These are phyloP conservation scores for Oophaga pumilio DNA, from an alignment of 2,113 vertebrate species.

Conservation along the genomic window DNA sequence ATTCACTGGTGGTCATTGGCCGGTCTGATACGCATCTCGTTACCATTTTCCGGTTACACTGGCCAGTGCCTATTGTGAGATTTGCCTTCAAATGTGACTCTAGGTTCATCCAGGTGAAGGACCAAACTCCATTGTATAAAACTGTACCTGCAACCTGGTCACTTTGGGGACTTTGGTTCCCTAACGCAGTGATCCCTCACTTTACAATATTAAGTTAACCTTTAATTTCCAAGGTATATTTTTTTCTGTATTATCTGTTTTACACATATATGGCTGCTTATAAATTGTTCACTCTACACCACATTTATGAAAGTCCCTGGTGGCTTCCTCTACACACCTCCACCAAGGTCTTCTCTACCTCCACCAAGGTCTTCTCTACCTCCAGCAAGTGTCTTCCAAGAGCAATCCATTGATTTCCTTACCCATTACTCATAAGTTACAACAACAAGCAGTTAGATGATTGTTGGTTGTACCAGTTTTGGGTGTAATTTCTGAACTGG, in stretches of 20 bases:
- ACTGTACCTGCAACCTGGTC: background rate
- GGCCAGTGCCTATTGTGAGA: background rate
- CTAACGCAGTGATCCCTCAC: background rate
- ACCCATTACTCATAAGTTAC: background rate
- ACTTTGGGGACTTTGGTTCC: background rate
- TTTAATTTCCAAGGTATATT: background rate
- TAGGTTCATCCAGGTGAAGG: background rate
- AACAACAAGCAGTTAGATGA: background rate
- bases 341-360: background rate
- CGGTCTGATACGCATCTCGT: too few species aligned
- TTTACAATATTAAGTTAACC: background rate
- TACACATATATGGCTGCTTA: background rate
- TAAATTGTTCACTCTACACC: background rate
- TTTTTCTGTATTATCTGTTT: background rate
- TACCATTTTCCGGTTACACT: background rate
- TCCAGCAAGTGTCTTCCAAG: background rate
- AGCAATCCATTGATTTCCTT: background rate
- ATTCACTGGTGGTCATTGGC: background rate
- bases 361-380: conserved; percentile 1
- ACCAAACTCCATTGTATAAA: background rate
- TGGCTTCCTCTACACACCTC: background rate
- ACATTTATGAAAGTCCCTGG: background rate
- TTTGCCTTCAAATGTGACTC: conserved; percentile 10
- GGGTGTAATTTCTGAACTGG: background rate
- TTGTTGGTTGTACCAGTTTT: background rate